A percentile compares a stretch with the other conserved stretches of the same genome.
Conservation (phyloP, 1,140 invertebrate species). For the Lucilia cuprina region DNA sequence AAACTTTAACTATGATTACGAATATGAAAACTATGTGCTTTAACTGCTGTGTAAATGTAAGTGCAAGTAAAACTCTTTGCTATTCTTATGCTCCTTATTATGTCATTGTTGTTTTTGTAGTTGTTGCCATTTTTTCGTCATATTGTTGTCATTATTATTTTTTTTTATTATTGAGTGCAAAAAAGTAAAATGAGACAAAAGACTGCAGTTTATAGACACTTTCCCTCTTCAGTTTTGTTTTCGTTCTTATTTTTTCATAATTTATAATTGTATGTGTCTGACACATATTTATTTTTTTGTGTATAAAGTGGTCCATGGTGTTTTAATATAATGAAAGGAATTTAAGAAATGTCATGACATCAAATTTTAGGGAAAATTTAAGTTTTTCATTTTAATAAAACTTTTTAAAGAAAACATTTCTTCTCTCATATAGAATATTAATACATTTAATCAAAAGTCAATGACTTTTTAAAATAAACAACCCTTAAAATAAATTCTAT, state of each 20-base stretch:
- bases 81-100: background rate
- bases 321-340: background rate
- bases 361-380: no score
- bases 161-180: background rate
- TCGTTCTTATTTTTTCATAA: background rate
- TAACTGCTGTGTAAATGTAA: background rate
- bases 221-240: background rate
- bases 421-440: no score
- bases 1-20: background rate
- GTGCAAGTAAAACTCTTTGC: background rate
- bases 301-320: background rate
- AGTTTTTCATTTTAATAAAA: no score
- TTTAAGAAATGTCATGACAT: no score
- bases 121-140: background rate
- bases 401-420: no score
- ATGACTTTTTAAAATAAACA: no score
- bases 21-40: background rate
- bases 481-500: no score
- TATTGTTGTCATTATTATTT: background rate
- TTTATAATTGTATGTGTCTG: background rate
- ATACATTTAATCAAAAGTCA: no score
- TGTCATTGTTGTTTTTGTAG: background rate
- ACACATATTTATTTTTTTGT: background rate
- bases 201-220: conserved; percentile 14
- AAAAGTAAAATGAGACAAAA: background rate